These are phyloP conservation scores for Drosophila limbata DNA, from an alignment of 2,888 invertebrate genomes.

Conservation along the genomic window DNA sequence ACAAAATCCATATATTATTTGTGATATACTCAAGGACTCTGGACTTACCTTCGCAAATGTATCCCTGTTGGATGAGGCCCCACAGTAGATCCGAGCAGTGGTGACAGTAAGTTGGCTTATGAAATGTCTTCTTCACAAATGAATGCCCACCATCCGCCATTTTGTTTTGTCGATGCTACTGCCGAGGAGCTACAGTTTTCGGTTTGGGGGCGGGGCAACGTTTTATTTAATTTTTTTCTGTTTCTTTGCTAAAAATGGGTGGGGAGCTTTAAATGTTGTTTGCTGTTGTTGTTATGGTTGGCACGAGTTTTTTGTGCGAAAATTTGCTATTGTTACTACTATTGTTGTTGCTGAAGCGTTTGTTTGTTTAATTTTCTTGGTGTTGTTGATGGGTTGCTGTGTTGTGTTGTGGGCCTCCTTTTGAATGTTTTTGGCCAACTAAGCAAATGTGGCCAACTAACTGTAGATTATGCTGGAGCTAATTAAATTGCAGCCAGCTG, in stretches of 20 bases:
- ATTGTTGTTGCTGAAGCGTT: conserved; percentile 43
- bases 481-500: conserved; percentile 57
- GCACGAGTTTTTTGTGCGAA: conserved; percentile 40
- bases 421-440: conserved; percentile 27
- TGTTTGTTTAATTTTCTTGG: conserved; percentile 36
- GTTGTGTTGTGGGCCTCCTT: conserved; percentile 21
- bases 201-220: conserved; percentile 38
- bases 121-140: conserved; percentile 99
- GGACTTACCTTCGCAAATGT: conserved; percentile 97
- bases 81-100: conserved; percentile 99
- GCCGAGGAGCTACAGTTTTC: conserved; percentile 51
- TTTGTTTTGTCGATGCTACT: conserved; percentile 80
- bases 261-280: conserved; percentile 34
- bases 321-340: conserved; percentile 40
- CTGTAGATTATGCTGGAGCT: conserved; percentile 41
- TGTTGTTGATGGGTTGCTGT: conserved; percentile 26
- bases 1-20: no score
- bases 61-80: conserved; percentile 99
- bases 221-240: neutral
- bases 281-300: conserved; percentile 29
- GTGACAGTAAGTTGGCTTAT: conserved; percentile 99
- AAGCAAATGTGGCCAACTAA: conserved; percentile 39
- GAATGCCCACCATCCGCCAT: conserved; percentile 93
- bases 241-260: conserved; percentile 36
- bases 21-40: no score